Evolutionary conservation across 2,797 vertebrate species (phyloP), one percentile per base, ranked within the genome.

Genomic region (Molossus alvarezi): DNA sequence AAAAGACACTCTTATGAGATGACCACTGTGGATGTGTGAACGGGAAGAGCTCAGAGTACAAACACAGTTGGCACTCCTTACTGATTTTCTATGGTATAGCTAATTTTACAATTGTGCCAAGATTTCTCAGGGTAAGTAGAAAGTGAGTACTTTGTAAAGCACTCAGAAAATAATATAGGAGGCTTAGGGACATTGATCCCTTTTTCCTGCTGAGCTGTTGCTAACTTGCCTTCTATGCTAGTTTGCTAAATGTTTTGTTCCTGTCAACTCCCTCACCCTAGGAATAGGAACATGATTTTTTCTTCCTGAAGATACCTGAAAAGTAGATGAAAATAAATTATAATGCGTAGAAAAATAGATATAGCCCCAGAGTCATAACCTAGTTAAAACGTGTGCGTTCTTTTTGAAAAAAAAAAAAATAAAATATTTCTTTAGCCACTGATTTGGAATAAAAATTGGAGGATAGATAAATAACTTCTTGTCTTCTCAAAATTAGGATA

Each of bases 191-290:
- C 45, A 80, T 85, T 91, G 69, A 88, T 88, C 14, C 86, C 29
- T 72, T 96, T 95, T 21, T 93, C 69, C 29, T 76, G 21, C 37
- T 86, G 17, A 5, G 48, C 10, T 94, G 18, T 83, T 94, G 23
- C 33, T 88, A 81, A 57, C 62, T 62, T 90, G 41, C 17, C 71
- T 84, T 93, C 91, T 62, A 88, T 27, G 1, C 23, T 90, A 25
- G 79, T 96, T 92, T 94, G 37, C 41, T 76, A 87, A 93, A 45
- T 83, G 33, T 13, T 88, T 92, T 95, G 41, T 71, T 89, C 81
- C 37, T 69, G 23, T 62, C 9, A 1, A 64, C 51, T 95, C 17
- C 65, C 17, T 80, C 51, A 37, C 17, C 57, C n/a, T 83, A 83
- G 5, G 75, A 80, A 96, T 92, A 83, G 18, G 23, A 95, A 37